Conservation (phyloP, 2,888 invertebrate genomes). For the Ceratothoa steindachneri region DNA sequence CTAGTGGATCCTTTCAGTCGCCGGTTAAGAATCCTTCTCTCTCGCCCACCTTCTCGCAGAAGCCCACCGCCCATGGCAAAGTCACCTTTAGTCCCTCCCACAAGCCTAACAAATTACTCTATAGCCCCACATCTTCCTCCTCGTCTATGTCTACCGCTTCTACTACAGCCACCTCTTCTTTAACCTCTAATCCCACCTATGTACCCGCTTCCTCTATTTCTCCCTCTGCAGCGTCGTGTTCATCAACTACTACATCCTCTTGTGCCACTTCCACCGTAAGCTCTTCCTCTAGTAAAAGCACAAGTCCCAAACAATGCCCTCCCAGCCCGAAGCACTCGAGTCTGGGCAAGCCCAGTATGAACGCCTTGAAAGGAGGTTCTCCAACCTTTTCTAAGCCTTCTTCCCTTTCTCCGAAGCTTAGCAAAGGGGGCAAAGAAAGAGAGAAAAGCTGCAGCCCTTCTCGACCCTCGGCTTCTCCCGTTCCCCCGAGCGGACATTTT, state of each 20-base stretch:
- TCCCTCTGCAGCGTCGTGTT: conserved; percentile 8
- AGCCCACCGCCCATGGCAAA: conserved; percentile 32
- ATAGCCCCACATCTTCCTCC: conserved; percentile 17
- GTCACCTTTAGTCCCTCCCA: conserved; percentile 37
- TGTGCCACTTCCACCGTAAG: neutral
- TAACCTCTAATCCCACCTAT: conserved; percentile 18
- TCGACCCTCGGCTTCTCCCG: conserved; percentile 22
- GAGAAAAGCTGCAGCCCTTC: conserved; percentile 39
- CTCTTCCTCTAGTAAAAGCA: conserved; percentile 35
- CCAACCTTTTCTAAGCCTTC: conserved; percentile 36
- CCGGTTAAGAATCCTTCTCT: conserved; percentile 39
- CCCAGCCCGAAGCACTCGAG: conserved; percentile 71
- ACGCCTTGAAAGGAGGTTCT: conserved; percentile 58
- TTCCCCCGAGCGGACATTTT: conserved; percentile 59
- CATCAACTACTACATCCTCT: conserved; percentile 16
- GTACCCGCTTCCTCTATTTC: conserved; percentile 28
- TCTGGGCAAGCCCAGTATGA: conserved; percentile 84
- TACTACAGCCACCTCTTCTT: conserved; percentile 22
- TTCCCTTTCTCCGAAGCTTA: conserved; percentile 46
- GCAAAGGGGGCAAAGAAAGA: conserved; percentile 38
- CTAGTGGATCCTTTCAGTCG: conserved; percentile 39
- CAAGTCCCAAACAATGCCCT: conserved; percentile 63
- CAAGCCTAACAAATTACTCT: conserved; percentile 35
- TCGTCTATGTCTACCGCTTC: conserved; percentile 31
- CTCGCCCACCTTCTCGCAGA: conserved; percentile 29